These are phyloP conservation scores for Xanthia icteritia DNA, from an alignment of 2,888 invertebrate species.

Conservation along the genomic window DNA sequence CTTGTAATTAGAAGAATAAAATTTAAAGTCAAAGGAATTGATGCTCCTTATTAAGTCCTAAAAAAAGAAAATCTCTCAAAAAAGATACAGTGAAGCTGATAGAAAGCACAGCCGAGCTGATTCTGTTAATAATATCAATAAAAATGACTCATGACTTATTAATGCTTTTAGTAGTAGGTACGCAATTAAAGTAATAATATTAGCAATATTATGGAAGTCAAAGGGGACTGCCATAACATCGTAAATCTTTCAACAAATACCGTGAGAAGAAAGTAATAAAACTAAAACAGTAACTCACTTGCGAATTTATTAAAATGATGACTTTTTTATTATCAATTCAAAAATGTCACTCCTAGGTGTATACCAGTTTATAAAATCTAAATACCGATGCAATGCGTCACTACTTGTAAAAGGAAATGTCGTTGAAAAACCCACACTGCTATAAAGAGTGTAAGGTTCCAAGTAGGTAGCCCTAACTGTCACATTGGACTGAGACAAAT, in stretches of 20 bases:
- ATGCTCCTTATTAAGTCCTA: background rate
- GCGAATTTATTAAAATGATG: slow-evolving; percentile 25
- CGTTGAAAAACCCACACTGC: slow-evolving; percentile 45
- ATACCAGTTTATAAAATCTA: slow-evolving; percentile 28
- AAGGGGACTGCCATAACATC: slow-evolving; percentile 1
- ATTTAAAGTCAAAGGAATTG: background rate
- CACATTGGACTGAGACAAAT: slow-evolving; percentile 23
- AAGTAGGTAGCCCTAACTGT: slow-evolving; percentile 46
- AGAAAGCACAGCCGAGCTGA: no score
- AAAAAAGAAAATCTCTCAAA: background rate
- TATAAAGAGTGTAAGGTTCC: slow-evolving; percentile 32
- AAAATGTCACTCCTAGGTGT: slow-evolving; percentile 42
- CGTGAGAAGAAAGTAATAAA: slow-evolving; percentile 30
- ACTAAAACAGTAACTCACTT: slow-evolving; percentile 32
- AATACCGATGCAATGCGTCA: slow-evolving; percentile 51
- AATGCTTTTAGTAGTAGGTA: background rate
- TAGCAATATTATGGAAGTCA: slow-evolving; percentile 3
- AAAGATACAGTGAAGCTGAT: no score
- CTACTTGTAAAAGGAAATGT: slow-evolving; percentile 36
- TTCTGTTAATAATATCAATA: background rate
- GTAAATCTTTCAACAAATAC: slow-evolving; percentile 18
- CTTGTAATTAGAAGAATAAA: background rate
- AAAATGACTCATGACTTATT: background rate
- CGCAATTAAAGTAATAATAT: slow-evolving; percentile 9
- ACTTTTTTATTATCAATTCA: slow-evolving; percentile 11